These are phyloP conservation scores for Coelopa frigida DNA, from an alignment of 1,140 invertebrate species.

Conservation along the genomic window DNA sequence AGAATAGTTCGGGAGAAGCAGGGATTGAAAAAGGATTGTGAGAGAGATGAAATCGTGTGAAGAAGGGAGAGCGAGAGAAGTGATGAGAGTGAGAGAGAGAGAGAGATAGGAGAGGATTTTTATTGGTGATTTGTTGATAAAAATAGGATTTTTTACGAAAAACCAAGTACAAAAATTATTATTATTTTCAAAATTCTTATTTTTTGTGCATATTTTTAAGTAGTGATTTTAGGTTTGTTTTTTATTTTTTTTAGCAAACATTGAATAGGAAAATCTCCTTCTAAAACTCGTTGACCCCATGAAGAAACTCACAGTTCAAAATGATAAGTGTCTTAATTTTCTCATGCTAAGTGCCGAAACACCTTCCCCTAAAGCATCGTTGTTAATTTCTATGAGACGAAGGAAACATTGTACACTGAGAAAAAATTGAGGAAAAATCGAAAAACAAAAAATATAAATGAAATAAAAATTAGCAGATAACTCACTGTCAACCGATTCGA, in stretches of 20 bases:
- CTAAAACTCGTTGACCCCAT: background rate
- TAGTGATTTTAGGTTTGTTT: slow-evolving; percentile 3
- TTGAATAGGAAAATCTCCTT: background rate
- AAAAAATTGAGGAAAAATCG: too few relatives aligned
- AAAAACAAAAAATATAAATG: too few relatives aligned
- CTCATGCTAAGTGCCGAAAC: background rate
- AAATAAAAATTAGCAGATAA: slow-evolving; percentile 6
- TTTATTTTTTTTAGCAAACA: slow-evolving; percentile 2
- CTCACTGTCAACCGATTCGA: slow-evolving; percentile 11
- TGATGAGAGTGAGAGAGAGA: background rate
- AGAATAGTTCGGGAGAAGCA: too few relatives aligned
- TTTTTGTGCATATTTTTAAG: slow-evolving; percentile 6
- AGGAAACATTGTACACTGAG: background rate
- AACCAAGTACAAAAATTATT: slow-evolving; percentile 8
- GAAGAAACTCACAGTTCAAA: background rate
- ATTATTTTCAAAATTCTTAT: slow-evolving; percentile 7
- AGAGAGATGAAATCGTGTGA: too few relatives aligned
- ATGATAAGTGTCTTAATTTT: slow-evolving; percentile 1
- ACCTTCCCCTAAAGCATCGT: background rate
- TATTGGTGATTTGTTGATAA: background rate
- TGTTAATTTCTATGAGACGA: slow-evolving; percentile 1
- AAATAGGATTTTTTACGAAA: background rate
- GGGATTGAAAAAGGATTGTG: too few relatives aligned
- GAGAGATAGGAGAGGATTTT: background rate
- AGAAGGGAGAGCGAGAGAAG: background rate